Evolutionary conservation across 2,797 vertebrate genomes (phyloP).

Genomic region (Microchirus variegatus): DNA sequence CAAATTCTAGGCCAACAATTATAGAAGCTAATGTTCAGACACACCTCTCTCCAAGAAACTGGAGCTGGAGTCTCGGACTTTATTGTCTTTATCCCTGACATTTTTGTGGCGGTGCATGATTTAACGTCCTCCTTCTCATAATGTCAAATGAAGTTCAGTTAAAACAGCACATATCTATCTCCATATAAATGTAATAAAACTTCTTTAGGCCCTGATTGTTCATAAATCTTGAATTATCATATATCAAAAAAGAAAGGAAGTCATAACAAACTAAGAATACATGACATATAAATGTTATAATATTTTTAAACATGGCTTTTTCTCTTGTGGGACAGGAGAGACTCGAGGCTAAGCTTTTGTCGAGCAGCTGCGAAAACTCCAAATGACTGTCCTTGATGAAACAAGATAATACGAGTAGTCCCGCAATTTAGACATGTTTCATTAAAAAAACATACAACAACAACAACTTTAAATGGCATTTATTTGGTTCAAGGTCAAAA

Average conservation of each 20-base stretch:
- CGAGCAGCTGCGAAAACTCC: too few relatives aligned
- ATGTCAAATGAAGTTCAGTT: conserved; percentile 8
- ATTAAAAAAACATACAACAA: too few relatives aligned
- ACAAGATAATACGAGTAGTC: too few relatives aligned
- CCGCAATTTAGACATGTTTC: too few relatives aligned
- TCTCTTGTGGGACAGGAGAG: too few relatives aligned
- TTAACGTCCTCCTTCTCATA: not conserved
- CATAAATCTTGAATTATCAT: not conserved
- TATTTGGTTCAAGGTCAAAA: too few relatives aligned
- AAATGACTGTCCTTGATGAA: too few relatives aligned
- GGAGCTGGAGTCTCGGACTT: conserved; percentile 2
- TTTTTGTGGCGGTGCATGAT: conserved; percentile 16
- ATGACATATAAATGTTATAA: not conserved
- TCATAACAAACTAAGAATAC: not conserved
- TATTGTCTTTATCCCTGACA: conserved; percentile 12
- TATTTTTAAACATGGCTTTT: not conserved
- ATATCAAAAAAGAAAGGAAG: too few relatives aligned
- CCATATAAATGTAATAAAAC: not conserved
- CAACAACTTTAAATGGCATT: too few relatives aligned
- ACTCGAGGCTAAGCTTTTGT: too few relatives aligned
- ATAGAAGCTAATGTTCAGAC: conserved; percentile 10
- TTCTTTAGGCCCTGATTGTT: not conserved
- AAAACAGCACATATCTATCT: not conserved
- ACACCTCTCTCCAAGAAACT: conserved; percentile 13
- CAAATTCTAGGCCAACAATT: conserved; percentile 11